Percentiles rank a stretch among this genome's conserved stretches.
phyloP scores from a whole-genome alignment of 64 coral and sea anemone genomes.

The Platygyra sinensis region DNA sequence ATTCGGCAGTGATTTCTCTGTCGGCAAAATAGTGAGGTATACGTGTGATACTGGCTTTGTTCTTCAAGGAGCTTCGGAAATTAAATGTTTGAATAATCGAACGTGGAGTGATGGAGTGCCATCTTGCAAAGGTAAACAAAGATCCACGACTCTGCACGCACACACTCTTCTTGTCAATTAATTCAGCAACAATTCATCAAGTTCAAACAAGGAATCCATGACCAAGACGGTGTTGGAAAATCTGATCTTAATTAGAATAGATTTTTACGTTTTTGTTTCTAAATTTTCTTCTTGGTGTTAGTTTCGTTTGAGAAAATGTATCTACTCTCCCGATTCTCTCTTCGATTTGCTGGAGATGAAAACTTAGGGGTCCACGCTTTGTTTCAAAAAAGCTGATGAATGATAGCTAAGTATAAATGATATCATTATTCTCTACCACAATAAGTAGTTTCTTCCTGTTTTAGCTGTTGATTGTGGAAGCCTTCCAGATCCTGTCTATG shows the following conservation, averaged over 20 bases:
- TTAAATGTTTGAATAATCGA: constrained; percentile 24
- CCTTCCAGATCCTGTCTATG: constrained; percentile 7
- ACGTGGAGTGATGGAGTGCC: constrained; percentile 7
- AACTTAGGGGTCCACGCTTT: too few relatives aligned
- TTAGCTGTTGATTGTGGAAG: constrained; percentile 42
- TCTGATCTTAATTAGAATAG: too few relatives aligned
- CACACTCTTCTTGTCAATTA: too few relatives aligned
- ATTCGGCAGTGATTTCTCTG: not conserved
- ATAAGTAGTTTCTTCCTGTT: not conserved
- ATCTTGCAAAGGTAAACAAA: constrained; percentile 23
- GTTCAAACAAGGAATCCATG: too few relatives aligned
- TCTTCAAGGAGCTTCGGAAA: not conserved
- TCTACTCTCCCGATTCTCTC: too few relatives aligned
- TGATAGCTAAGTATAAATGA: not conserved
- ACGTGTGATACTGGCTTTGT: constrained; percentile 8
- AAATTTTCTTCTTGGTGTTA: too few relatives aligned
- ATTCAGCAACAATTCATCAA: too few relatives aligned
- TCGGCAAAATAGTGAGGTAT: not conserved
- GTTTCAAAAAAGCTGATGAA: not conserved
- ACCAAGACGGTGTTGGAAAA: too few relatives aligned
- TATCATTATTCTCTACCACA: not conserved
- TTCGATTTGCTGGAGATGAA: too few relatives aligned
- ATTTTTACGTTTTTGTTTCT: too few relatives aligned
- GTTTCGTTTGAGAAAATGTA: too few relatives aligned
- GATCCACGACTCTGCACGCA: too few relatives aligned